Conservation (phyloP, 2,113 vertebrate species). For the Scomber scombrus region DNA sequence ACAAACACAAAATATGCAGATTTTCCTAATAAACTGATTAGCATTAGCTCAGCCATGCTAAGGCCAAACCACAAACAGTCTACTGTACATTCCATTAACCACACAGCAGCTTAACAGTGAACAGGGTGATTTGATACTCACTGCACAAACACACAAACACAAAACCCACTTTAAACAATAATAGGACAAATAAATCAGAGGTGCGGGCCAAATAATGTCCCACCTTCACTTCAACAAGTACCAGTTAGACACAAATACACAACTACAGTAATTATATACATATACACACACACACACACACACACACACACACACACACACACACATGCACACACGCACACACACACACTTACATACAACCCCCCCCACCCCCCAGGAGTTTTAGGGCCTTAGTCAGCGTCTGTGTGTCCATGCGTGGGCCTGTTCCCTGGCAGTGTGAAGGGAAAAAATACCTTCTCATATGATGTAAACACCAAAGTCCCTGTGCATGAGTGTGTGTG, state of each 20-base stretch:
- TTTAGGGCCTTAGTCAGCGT: conserved; percentile 77
- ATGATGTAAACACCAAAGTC: conserved; percentile 84
- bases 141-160: conserved; percentile 26
- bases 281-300: neutral
- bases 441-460: conserved; percentile 86
- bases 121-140: conserved; percentile 23
- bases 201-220: neutral
- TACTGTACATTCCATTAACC: conserved; percentile 40
- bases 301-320: neutral
- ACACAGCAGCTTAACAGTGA: conserved; percentile 38
- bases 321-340: neutral
- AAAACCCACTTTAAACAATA: neutral
- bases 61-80: conserved; percentile 59
- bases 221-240: conserved; percentile 16
- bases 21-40: conserved; percentile 74
- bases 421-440: conserved; percentile 82
- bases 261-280: conserved; percentile 43
- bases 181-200: conserved; percentile 4
- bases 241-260: conserved; percentile 24
- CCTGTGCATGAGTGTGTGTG: conserved; percentile 39
- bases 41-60: conserved; percentile 22
- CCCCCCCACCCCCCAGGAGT: conserved; percentile 49
- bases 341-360: neutral
- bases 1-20: conserved; percentile 60
- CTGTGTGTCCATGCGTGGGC: conserved; percentile 84